phyloP scores from a whole-genome alignment of 1,140 invertebrate species.

The Cyrtorhinus lividipennis region DNA sequence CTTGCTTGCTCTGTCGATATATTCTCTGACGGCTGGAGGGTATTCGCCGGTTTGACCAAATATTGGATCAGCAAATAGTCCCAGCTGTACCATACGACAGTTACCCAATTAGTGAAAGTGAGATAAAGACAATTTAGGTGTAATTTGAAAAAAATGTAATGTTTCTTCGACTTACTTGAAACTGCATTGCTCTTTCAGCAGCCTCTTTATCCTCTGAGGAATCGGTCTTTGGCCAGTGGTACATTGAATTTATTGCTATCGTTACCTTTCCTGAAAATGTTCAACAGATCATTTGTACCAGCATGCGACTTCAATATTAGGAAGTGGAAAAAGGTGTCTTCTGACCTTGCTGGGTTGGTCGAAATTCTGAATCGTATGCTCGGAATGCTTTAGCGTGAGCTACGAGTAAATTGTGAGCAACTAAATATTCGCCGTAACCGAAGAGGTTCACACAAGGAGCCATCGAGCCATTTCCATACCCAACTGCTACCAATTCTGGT shows the following conservation, averaged over 20 bases:
- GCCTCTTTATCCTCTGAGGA: constrained; percentile 32
- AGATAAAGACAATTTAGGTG: constrained; percentile 1
- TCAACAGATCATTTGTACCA: neutral
- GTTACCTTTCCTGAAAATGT: constrained; percentile 31
- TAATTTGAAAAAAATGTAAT: too few species aligned
- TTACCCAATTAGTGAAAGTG: too few species aligned
- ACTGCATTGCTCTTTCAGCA: constrained; percentile 33
- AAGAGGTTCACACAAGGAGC: constrained; percentile 34
- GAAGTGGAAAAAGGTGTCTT: too few species aligned
- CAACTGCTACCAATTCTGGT: constrained; percentile 47
- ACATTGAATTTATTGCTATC: constrained; percentile 35
- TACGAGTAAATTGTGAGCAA: constrained; percentile 43
- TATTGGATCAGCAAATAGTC: constrained; percentile 46
- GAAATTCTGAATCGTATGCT: constrained; percentile 47
- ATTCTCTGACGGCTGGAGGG: constrained; percentile 40
- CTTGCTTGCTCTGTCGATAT: constrained; percentile 37
- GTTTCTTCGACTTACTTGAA: constrained; percentile 30
- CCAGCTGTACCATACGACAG: constrained; percentile 30
- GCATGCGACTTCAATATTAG: too few species aligned
- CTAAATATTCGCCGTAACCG: constrained; percentile 39
- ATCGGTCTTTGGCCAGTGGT: constrained; percentile 32
- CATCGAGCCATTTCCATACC: constrained; percentile 36
- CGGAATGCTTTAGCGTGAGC: constrained; percentile 48
- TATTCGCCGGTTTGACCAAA: constrained; percentile 44
- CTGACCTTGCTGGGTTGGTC: constrained; percentile 38